These are phyloP conservation scores for Dendrocopos noguchii DNA, from an alignment of 2,113 vertebrate species.

Conservation along the genomic window DNA sequence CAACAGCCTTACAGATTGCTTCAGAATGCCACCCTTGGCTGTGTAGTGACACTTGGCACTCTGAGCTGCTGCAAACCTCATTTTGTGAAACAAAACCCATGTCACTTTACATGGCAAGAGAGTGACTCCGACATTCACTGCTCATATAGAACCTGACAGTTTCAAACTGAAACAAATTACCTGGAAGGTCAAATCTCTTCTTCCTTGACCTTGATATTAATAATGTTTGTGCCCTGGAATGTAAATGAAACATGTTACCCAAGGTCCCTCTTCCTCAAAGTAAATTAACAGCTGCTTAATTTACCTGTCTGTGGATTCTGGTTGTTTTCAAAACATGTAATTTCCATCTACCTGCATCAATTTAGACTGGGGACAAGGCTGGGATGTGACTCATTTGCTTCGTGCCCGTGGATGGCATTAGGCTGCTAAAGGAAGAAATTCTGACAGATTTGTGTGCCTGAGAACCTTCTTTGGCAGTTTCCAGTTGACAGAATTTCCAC, in stretches of 20 bases:
- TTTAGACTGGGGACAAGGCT: conserved; percentile 55
- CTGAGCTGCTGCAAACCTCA: conserved; percentile 31
- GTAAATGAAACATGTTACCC: conserved; percentile 29
- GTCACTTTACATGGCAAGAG: conserved; percentile 39
- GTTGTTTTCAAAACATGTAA: conserved; percentile 73
- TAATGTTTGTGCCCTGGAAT: conserved; percentile 54
- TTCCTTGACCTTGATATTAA: conserved; percentile 52
- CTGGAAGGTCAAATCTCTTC: conserved; percentile 30
- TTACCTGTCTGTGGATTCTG: conserved; percentile 37
- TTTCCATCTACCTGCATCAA: conserved; percentile 69
- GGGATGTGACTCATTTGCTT: conserved; percentile 62
- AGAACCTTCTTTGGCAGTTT: conserved; percentile 46
- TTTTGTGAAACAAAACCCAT: conserved; percentile 66
- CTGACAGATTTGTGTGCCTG: conserved; percentile 50
- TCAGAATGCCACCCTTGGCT: conserved; percentile 14
- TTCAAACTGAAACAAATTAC: conserved; percentile 66
- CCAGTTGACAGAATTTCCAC: conserved; percentile 52
- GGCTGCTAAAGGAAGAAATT: conserved; percentile 32
- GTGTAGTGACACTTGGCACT: conserved; percentile 17
- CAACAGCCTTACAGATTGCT: conserved; percentile 33
- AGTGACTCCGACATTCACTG: conserved; percentile 34
- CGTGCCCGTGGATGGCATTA: conserved; percentile 44
- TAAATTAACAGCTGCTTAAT: conserved; percentile 71
- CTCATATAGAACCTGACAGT: conserved; percentile 46
- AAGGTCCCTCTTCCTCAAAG: conserved; percentile 46